Percentiles rank a stretch among this genome's conserved stretches.
These are phyloP conservation scores for Chionomys nivalis DNA, from an alignment of 2,113 vertebrate genomes.

Conservation along the genomic window DNA sequence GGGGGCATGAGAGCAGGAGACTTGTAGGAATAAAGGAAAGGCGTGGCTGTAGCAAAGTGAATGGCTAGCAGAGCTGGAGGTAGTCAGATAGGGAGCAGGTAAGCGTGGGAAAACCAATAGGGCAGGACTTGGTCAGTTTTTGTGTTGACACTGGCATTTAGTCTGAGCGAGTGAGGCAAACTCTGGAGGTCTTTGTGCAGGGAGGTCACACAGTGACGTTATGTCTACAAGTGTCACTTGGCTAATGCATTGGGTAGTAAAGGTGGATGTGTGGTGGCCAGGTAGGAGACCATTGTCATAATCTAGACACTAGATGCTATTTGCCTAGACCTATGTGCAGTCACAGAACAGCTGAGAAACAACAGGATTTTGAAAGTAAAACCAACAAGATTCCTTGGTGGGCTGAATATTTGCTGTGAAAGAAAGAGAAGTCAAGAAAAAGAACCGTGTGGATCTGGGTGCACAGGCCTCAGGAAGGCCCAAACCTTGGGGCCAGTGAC, in stretches of 20 bases:
- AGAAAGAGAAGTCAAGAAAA: slow-evolving; percentile 9
- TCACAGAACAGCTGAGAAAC: neutral
- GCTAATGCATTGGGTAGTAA: neutral
- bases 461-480: slow-evolving; percentile 44
- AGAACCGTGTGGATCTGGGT: neutral
- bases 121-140: neutral
- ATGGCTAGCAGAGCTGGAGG: neutral
- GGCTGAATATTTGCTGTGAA: neutral
- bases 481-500: slow-evolving; percentile 44
- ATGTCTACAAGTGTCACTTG: neutral
- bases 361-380: neutral
- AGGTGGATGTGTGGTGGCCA: neutral
- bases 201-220: neutral
- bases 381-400: neutral
- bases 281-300: neutral
- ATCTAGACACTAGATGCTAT: neutral
- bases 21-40: neutral
- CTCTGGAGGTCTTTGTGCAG: neutral
- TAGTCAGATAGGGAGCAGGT: neutral
- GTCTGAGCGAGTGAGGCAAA: neutral
- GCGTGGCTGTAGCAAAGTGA: neutral
- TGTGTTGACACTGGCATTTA: neutral
- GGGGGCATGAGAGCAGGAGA: neutral
- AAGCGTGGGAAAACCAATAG: neutral
- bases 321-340: neutral